Percentiles rank a stretch among this genome's conserved stretches.
phyloP scores from a whole-genome alignment of 2,797 vertebrate genomes.

The Melopsittacus undulatus region DNA sequence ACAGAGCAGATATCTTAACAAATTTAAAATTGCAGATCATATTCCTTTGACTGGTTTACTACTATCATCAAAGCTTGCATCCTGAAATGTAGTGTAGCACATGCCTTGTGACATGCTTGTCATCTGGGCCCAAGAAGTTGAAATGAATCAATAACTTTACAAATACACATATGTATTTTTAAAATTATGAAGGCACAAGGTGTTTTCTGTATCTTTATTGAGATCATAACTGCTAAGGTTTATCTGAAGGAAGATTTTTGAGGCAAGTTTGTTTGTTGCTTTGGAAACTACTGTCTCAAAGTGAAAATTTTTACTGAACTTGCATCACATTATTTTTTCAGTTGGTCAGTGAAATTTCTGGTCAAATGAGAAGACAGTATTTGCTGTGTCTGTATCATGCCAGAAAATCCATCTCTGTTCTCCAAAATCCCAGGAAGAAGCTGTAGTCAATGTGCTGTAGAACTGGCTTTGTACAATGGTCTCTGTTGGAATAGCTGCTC shows the following conservation, averaged over 20 bases:
- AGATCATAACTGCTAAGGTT: background rate
- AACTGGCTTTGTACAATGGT: background rate
- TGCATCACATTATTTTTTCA: background rate
- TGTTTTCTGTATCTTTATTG: background rate
- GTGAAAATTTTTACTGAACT: background rate
- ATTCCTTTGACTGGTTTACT: background rate
- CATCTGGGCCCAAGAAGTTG: background rate
- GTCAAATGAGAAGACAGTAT: background rate
- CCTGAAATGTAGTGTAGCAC: background rate
- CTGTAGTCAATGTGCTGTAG: background rate
- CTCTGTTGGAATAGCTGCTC: background rate
- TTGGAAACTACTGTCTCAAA: background rate
- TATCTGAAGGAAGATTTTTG: background rate
- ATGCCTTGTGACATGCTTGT: background rate
- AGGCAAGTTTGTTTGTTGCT: background rate
- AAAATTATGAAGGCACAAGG: background rate
- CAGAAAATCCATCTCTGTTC: background rate
- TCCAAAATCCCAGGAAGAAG: background rate
- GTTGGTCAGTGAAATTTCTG: background rate
- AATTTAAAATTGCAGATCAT: background rate
- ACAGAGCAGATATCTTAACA: background rate
- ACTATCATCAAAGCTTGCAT: background rate
- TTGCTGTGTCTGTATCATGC: background rate
- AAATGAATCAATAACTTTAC: background rate
- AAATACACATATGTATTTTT: background rate